Base-by-base conservation (phyloP, 2,888 invertebrate species). In the Prosapia bicincta region DNA sequence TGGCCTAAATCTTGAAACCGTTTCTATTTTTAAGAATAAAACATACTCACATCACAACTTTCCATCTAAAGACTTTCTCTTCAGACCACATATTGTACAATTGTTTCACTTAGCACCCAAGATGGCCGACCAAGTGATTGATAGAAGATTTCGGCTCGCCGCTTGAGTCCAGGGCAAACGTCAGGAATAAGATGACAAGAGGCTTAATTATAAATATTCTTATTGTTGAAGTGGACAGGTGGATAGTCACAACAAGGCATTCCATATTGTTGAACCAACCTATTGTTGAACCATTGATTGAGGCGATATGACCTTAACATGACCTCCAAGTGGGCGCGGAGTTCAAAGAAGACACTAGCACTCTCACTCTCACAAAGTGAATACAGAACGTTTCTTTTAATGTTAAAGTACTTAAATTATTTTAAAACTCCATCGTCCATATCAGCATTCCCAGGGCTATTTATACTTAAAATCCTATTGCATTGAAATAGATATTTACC, bases 211-310 rank as follows among this genome's bases (percentile, higher is more conserved):
- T 54, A 54, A 20, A 54, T 54, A 54, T 54, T 54, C 54, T 54
- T 54, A 54, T 54, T 54, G 54, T 54, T 54, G 54, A 54, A 54
- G 54, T 54, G 54, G 54, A 54, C 54, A 54, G 54, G 54, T 54
- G 54, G 54, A 54, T 54, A 54, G 54, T 54, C 54, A 54, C 54
- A 54, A 54, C 54, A 54, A 54, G 54, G 54, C 20, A 54, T 54
- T 54, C 54, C 54, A 54, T 54, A 54, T 54, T 54, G 54, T 54
- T 54, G 54, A 54, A 54, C 54, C 54, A 54, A 54, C 54, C 54
- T 20, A 54, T 54, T 54, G 54, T 54, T 54, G 54, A 54, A 54
- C 54, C 54, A 54, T 54, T 54, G 54, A 54, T 54, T 54, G 54
- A 54, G 54, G 54, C 54, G 54, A 54, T 54, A 54, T 20, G 54